Base-by-base conservation (phyloP, 2,888 invertebrate species). In the Tineola bisselliella region DNA sequence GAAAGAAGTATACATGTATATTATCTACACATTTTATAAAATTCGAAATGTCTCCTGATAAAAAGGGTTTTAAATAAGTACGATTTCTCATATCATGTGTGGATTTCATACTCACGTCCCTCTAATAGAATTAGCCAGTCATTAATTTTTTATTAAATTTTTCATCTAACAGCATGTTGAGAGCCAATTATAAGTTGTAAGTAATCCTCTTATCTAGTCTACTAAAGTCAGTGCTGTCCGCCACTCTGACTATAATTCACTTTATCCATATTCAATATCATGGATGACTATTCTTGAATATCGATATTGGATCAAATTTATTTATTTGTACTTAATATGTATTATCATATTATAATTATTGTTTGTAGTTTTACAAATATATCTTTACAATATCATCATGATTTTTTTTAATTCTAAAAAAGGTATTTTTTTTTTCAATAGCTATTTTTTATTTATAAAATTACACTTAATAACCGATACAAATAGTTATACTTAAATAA, bases 231-330 rank as follows among this genome's bases (percentile, higher is more conserved):
- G 72, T 79, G 78, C 72, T 77, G 71, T 72, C 73, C 76, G 76
- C 76, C 77, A 78, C 78, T 79, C 79, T 69, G 77, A 76, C 78
- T 78, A 82, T 83, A 84, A 84, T 81, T 84, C 82, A 83, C 80
- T 83, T 84, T 84, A 82, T 83, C 81, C 81, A 83, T 83, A 84
- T 84, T 86, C 82, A 84, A 84, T 84, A 84, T 84, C 84, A 81
- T 81, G 19, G 17, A 18, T 17, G 10, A 5, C 48, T 48, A 48
- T 48, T 48, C 48, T 48, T 15, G 48, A 6, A 12, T 38, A 38
- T 38, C 38, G 38, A 38, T 12, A 38, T 38, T 10, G 25, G 6
- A 25, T 5, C 8, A 43, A 6, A 43, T 43, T 13, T 43, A 8
- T 43, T n/a, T 43, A 12, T 43, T n/a, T 43, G 2, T 43, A n/a